A percentile compares a stretch with the other conserved stretches of the same genome.
phyloP scores from a whole-genome alignment of 2,888 invertebrate species.

The Steinernema hermaphroditum region DNA sequence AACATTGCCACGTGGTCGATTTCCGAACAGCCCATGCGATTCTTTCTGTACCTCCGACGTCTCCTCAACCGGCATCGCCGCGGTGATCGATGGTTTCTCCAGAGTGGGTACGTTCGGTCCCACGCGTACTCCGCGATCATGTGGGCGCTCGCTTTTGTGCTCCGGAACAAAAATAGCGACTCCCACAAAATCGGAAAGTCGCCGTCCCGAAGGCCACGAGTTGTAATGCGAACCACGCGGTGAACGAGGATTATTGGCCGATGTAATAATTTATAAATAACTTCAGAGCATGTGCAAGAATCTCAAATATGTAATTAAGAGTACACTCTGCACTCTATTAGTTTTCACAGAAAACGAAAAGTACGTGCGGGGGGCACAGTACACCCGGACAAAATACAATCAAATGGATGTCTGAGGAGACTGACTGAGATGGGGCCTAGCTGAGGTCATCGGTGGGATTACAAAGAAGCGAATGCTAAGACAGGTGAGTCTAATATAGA shows the following conservation, averaged over 20 bases:
- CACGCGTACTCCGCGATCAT: not conserved
- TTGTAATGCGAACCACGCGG: not conserved
- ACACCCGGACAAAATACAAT: conserved; percentile 24
- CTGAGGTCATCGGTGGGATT: not conserved
- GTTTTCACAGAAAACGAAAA: conserved; percentile 13
- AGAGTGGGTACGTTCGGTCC: not conserved
- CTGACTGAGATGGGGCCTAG: conserved; percentile 26
- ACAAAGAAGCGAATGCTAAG: not conserved
- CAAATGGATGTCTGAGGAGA: not conserved
- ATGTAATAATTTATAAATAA: conserved; percentile 23
- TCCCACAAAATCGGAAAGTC: not conserved
- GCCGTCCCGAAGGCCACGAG: not conserved
- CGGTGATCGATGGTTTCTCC: not conserved
- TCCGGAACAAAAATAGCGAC: not conserved
- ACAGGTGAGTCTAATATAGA: conserved; percentile 21
- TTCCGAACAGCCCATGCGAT: too few relatives aligned
- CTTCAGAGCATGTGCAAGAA: not conserved
- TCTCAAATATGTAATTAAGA: not conserved
- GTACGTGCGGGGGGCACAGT: conserved; percentile 4
- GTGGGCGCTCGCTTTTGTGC: not conserved
- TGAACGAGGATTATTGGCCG: not conserved
- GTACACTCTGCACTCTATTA: conserved; percentile 1
- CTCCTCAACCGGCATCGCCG: too few relatives aligned
- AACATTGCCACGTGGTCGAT: too few relatives aligned
- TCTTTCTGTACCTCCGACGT: too few relatives aligned